Percentiles rank a stretch among this genome's conserved stretches.
phyloP scores from a whole-genome alignment of 2,888 invertebrate genomes.

The Alitta virens region DNA sequence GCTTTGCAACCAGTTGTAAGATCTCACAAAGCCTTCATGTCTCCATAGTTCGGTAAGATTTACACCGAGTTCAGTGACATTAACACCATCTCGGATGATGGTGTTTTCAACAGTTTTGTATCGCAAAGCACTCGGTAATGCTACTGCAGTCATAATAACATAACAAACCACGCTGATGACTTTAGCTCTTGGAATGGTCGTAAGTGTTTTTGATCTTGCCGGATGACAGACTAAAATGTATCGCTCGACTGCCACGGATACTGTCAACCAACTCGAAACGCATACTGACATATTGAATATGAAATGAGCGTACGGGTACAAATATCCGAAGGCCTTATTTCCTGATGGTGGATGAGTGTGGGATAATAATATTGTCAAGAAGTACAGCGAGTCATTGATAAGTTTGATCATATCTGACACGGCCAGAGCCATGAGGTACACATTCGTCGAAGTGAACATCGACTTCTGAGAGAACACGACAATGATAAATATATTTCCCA shows the following conservation, averaged over 20 bases:
- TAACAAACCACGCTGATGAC: conserved; percentile 26
- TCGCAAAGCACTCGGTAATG: conserved; percentile 31
- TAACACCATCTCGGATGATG: conserved; percentile 15
- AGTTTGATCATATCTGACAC: conserved; percentile 49
- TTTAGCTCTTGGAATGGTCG: conserved; percentile 40
- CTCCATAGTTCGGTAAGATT: conserved; percentile 31
- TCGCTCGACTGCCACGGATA: conserved; percentile 49
- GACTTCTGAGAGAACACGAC: conserved; percentile 41
- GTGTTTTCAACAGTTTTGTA: conserved; percentile 21
- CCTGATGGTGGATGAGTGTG: conserved; percentile 34
- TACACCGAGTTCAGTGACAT: conserved; percentile 22
- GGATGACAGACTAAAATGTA: conserved; percentile 50
- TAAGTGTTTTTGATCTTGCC: conserved; percentile 35
- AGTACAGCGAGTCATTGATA: conserved; percentile 45
- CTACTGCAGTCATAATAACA: conserved; percentile 27
- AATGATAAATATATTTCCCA: conserved; percentile 43
- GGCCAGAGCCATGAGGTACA: conserved; percentile 45
- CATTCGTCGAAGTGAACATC: conserved; percentile 47
- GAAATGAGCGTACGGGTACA: conserved; percentile 51
- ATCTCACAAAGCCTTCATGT: conserved; percentile 23
- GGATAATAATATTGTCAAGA: conserved; percentile 36
- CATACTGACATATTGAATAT: conserved; percentile 47
- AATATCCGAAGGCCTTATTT: conserved; percentile 33
- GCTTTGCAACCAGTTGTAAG: conserved; percentile 33
- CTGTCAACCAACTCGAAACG: conserved; percentile 49